Conservation (phyloP, 2,888 invertebrate species). For the Aleiodes leptofemur region DNA sequence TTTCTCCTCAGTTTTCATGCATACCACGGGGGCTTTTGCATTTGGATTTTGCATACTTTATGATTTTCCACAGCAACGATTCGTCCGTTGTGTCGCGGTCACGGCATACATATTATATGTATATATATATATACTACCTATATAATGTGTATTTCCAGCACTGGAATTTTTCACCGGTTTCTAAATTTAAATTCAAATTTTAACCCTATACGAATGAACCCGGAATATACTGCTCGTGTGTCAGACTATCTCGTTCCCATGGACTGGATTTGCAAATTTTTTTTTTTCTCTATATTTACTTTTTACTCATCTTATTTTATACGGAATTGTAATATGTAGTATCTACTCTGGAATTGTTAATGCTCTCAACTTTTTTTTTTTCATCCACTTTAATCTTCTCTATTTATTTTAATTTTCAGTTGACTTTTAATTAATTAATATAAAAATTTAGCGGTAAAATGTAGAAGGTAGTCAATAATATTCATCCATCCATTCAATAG, state of each 20-base stretch:
- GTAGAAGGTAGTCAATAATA: no score
- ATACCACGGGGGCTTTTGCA: slow-evolving; percentile 69
- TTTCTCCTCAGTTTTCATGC: slow-evolving; percentile 68
- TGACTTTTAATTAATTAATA: no score
- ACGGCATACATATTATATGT: slow-evolving; percentile 34
- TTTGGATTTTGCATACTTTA: slow-evolving; percentile 72
- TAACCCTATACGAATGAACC: slow-evolving; percentile 32
- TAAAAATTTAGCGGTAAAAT: no score
- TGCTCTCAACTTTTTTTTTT: no score
- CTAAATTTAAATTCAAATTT: slow-evolving; percentile 53
- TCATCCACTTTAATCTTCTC: no score
- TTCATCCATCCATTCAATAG: no score
- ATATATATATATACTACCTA: slow-evolving; percentile 41
- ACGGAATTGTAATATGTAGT: no score
- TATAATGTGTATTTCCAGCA: slow-evolving; percentile 36
- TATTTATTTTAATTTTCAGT: no score
- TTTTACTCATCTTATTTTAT: neutral
- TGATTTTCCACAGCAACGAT: slow-evolving; percentile 65
- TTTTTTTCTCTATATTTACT: slow-evolving; percentile 14
- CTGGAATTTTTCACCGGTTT: slow-evolving; percentile 49
- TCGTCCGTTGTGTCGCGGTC: slow-evolving; percentile 41
- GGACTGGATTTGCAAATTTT: slow-evolving; percentile 8
- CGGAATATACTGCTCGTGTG: slow-evolving; percentile 14
- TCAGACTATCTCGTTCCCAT: slow-evolving; percentile 31
- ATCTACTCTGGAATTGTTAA: no score